These are phyloP conservation scores for Amblyopsis hoosieri DNA, from an alignment of 2,797 vertebrate genomes.

Conservation along the genomic window DNA sequence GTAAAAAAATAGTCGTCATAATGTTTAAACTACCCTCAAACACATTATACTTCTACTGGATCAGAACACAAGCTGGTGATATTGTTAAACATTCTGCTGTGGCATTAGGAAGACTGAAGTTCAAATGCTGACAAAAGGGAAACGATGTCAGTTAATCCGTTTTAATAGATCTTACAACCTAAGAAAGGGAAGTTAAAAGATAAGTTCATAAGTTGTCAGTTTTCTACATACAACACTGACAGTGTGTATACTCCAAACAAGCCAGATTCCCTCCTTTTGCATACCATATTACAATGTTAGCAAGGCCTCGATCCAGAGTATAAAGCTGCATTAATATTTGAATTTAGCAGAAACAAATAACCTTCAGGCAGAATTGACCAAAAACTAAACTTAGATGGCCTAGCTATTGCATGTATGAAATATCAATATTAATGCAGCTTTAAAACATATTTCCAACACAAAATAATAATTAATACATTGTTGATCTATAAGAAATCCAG, in stretches of 20 bases:
- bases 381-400: no score
- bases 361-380: no score
- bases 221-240: constrained; percentile 35
- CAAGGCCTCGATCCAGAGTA: constrained; percentile 6
- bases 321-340: constrained; percentile 6
- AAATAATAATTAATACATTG: no score
- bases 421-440: no score
- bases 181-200: constrained; percentile 41
- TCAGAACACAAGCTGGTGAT: no score
- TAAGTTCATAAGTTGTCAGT: constrained; percentile 20
- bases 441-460: no score
- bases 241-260: constrained; percentile 16
- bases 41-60: no score
- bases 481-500: no score
- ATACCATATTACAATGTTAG: constrained; percentile 18
- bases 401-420: no score
- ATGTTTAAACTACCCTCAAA: background rate
- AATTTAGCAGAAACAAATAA: background rate
- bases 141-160: constrained; percentile 46
- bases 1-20: background rate
- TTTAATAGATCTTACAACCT: constrained; percentile 64
- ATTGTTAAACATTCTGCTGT: no score
- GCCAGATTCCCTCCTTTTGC: constrained; percentile 21
- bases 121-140: constrained; percentile 1
- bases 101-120: no score